Evolutionary conservation across 1,140 invertebrate genomes (phyloP), one percentile per base, ranked within the genome.

Genomic region (Tachypleus tridentatus): DNA sequence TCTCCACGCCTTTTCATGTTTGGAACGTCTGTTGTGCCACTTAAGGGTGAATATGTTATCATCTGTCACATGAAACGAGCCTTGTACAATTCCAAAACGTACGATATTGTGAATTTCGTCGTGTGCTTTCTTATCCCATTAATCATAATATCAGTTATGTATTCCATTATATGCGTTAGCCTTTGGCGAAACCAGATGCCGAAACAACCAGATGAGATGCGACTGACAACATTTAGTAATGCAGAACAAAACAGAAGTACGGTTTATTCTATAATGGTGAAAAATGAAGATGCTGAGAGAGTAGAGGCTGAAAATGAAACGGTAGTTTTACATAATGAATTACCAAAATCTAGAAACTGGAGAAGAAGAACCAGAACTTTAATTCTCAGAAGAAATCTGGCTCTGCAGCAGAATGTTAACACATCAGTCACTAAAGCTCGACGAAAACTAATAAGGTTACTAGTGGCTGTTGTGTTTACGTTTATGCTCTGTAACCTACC

Each of bases 401-500:
- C 29, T 29, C 29, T 29, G 29, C 29, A 29, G 29, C 29, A 29
- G 29, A 29, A 29, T 29, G 29, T 29, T 29, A 29, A 29, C 29
- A 29, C 29, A 29, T 29, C 29, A 29, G 29, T 29, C 29, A 29
- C 29, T 29, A 29, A 29, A 29, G 29, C 29, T 29, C 29, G 29
- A 29, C 69, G 77, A 3, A 73, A 74, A 57, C 78, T 82, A 5
- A 78, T 78, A 62, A 83, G 87, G 59, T 87, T 93, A 82, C 79
- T 93, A 48, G 85, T 93, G 49, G 85, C 88, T 4, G 86, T 92
- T 7, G 87, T 91, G 6, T 77, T 87, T 52, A 86, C 87, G 58
- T 93, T 93, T 75, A 88, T 87, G 3, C 68, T 91, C 9, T 92
- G 89, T 78, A 90, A 92, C 75, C 76, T 92, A 48, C 89, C 89